A percentile compares a stretch with the other conserved stretches of the same genome.
Conservation (phyloP, 2,888 invertebrate genomes). For the Eupithecia exiguata region DNA sequence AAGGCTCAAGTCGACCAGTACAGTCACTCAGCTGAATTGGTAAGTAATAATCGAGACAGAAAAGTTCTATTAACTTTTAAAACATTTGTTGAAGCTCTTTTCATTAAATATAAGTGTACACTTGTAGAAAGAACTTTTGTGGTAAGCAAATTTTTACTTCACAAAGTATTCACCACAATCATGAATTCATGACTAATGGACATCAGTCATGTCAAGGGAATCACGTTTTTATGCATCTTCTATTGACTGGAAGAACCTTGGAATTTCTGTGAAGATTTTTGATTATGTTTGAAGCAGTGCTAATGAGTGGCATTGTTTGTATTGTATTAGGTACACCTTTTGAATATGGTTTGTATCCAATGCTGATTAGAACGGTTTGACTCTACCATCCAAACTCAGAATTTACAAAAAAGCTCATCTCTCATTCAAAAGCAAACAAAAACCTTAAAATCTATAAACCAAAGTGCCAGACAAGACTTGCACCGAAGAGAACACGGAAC, state of each 20-base stretch:
- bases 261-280: background rate
- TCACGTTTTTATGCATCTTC: slow-evolving; percentile 11
- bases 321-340: background rate
- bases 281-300: slow-evolving; percentile 6
- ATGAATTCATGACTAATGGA: slow-evolving; percentile 4
- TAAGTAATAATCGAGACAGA: background rate
- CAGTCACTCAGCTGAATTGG: background rate
- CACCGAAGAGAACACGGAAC: slow-evolving; percentile 38
- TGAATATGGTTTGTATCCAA: background rate
- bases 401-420: background rate
- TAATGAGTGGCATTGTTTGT: slow-evolving; percentile 10
- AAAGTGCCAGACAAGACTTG: slow-evolving; percentile 13
- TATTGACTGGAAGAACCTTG: background rate
- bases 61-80: background rate
- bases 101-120: background rate
- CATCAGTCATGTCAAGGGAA: slow-evolving; percentile 6
- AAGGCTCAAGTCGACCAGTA: background rate
- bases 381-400: background rate
- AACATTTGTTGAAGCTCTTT: background rate
- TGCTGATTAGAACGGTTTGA: background rate
- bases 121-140: background rate
- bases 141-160: background rate
- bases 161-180: background rate
- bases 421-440: background rate
- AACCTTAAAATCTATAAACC: background rate